Evolutionary conservation across 2,113 vertebrate species (phyloP).

Genomic region (Psettodes erumei): DNA sequence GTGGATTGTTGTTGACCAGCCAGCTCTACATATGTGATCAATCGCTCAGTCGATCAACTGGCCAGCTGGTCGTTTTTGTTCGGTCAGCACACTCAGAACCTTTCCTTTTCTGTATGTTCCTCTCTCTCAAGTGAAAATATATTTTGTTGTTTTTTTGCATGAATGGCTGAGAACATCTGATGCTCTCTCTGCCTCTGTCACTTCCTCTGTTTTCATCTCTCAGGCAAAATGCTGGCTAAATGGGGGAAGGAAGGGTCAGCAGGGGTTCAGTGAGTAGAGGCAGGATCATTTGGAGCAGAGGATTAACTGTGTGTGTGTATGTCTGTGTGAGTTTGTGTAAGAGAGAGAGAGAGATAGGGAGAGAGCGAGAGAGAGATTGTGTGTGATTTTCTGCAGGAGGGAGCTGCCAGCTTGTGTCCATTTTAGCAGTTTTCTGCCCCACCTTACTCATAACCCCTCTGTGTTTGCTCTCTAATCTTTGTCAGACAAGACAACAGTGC

Average conservation of each 20-base stretch:
- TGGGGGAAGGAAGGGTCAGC: conserved; percentile 44
- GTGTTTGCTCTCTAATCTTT: conserved; percentile 3
- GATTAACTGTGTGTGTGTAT: conserved; percentile 52
- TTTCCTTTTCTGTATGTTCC: background rate
- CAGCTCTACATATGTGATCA: conserved; percentile 51
- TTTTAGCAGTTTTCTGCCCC: conserved; percentile 11
- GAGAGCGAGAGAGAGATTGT: conserved; percentile 1
- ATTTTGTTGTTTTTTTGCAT: conserved; percentile 44
- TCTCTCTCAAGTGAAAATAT: conserved; percentile 24
- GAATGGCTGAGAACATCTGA: conserved; percentile 19
- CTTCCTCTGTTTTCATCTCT: conserved; percentile 23
- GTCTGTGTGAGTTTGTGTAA: conserved; percentile 1
- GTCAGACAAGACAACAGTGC: background rate
- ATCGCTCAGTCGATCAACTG: conserved; percentile 57
- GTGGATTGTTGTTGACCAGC: conserved; percentile 24
- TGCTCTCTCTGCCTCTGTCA: background rate
- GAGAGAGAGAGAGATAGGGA: conserved; percentile 6
- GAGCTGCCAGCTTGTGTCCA: conserved; percentile 14
- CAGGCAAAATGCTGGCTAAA: conserved; percentile 35
- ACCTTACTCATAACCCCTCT: background rate
- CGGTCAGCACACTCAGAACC: conserved; percentile 14
- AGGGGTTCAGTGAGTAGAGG: conserved; percentile 54
- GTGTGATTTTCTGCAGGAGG: conserved; percentile 24
- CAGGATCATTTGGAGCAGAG: conserved; percentile 43
- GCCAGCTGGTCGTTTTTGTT: conserved; percentile 33